Evolutionary conservation across 1,140 invertebrate species (phyloP).

Genomic region (Zaprionus africanus): DNA sequence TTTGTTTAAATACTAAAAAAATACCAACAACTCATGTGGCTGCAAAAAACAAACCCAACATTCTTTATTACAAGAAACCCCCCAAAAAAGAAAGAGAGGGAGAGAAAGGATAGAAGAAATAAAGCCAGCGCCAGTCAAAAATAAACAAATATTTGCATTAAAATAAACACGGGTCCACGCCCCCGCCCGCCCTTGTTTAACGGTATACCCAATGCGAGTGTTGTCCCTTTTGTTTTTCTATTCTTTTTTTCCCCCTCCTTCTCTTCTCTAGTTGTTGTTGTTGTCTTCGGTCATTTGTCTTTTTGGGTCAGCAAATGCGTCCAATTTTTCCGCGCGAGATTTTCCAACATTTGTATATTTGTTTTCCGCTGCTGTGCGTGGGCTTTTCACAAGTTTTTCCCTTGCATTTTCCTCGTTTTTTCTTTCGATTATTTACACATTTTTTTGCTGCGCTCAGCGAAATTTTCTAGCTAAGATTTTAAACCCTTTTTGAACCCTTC

Average conservation of each 20-base stretch:
- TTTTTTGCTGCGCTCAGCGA: conserved; percentile 1
- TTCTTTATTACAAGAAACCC: conserved; percentile 31
- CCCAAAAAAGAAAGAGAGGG: conserved; percentile 17
- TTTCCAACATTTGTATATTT: conserved; percentile 51
- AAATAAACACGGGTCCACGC: conserved; percentile 65
- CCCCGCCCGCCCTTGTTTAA: conserved; percentile 14
- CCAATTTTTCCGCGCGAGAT: conserved; percentile 60
- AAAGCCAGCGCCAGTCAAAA: conserved; percentile 51
- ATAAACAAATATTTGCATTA: conserved; percentile 80
- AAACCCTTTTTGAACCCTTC: conserved; percentile 24
- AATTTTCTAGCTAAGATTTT: conserved; percentile 34
- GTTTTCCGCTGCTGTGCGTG: conserved; percentile 35
- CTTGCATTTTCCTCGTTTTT: conserved; percentile 13
- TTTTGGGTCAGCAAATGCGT: conserved; percentile 78
- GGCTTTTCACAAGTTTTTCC: conserved; percentile 48
- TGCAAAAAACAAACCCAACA: neutral
- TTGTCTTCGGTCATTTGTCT: conserved; percentile 58
- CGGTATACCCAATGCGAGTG: conserved; percentile 27
- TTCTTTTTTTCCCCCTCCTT: conserved; percentile 15
- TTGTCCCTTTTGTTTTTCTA: conserved; percentile 56
- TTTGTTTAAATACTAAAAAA: neutral
- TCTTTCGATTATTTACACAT: conserved; percentile 52
- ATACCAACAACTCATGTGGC: neutral
- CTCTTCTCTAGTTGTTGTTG: conserved; percentile 7
- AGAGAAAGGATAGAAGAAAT: neutral